Base-by-base conservation (phyloP, 2,888 invertebrate species). In the Tipula lateralis region DNA sequence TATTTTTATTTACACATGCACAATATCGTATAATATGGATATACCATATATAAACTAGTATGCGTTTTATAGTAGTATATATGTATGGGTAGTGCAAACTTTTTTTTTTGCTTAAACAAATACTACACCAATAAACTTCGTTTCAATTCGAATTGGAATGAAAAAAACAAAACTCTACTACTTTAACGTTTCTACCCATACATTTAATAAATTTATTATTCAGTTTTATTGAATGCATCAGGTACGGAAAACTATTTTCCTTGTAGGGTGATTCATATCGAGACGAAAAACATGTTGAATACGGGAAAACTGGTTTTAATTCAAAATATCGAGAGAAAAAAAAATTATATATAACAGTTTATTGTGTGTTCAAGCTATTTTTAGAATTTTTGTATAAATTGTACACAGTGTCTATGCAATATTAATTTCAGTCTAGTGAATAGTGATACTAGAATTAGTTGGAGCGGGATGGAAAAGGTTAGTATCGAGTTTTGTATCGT, bases 1-100 rank as follows among this genome's bases (percentile, higher is more conserved):
- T 66, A 66, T 24, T 66, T 66, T 66, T 50, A 50, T 50, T 50
- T 50, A 50, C 66, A 66, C 66, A 66, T 24, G 66, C 66, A 66
- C 24, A 66, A 66, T 50, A 16, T 50, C 2, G 9, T 7, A 50
- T 16, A 50, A n/a, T 16, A 50, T n/a, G n/a, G n/a, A n/a, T n/a
- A n/a, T n/a, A n/a, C n/a, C n/a, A n/a, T 24, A 9, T 66, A 66
- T 66, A 24, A 7, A 66, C 9, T 1, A 66, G 66, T 66, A 66
- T 66, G 24, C 24, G 66, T 66, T 66, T 1, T n/a, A n/a, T n/a
- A n/a, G n/a, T n/a, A 24, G 12, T 13, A 66, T 7, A 66, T 66
- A 24, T 66, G 66, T 66, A 19, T 44, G 66, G 19, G 24, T 66
- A 66, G 66, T 66, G 66, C 66, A 66, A 66, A 66, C 19, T 24